Evolutionary conservation across 2,888 invertebrate species (phyloP).

Genomic region (Eupeodes latifasciatus): DNA sequence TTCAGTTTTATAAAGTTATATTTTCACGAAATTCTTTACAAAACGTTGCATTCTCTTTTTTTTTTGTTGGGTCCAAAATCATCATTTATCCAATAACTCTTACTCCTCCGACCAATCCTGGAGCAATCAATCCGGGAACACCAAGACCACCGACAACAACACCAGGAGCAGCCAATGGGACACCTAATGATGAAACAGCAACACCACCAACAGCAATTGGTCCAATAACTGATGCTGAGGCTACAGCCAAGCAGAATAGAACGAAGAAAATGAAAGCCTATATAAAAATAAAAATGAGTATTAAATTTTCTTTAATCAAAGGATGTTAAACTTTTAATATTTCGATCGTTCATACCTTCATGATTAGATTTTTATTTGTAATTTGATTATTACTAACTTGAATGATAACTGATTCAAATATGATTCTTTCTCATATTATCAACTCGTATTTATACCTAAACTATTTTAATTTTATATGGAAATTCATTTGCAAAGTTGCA

Average conservation of each 20-base stretch:
- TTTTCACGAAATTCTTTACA: not conserved
- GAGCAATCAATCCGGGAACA: conserved; percentile 57
- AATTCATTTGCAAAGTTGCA: conserved; percentile 53
- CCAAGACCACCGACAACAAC: conserved; percentile 65
- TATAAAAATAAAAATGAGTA: not conserved
- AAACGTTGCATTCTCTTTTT: not conserved
- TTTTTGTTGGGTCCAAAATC: no score
- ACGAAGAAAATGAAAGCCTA: conserved; percentile 72
- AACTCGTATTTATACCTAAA: conserved; percentile 47
- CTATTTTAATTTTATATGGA: not conserved
- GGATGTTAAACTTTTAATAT: not conserved
- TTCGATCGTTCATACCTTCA: conserved; percentile 45
- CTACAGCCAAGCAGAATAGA: conserved; percentile 71
- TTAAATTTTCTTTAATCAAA: not conserved
- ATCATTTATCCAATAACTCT: conserved; percentile 58
- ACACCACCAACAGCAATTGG: conserved; percentile 65
- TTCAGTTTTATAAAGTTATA: not conserved
- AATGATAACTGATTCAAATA: conserved; percentile 57
- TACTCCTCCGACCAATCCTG: conserved; percentile 54
- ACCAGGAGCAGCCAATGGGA: conserved; percentile 59
- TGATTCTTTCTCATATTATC: conserved; percentile 44
- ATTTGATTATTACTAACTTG: conserved; percentile 50
- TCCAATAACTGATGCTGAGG: conserved; percentile 68
- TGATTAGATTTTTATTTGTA: conserved; percentile 30
- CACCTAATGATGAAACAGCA: conserved; percentile 51